These are phyloP conservation scores for Cyaniris semiargus DNA, from an alignment of 2,888 invertebrate genomes.

Conservation along the genomic window DNA sequence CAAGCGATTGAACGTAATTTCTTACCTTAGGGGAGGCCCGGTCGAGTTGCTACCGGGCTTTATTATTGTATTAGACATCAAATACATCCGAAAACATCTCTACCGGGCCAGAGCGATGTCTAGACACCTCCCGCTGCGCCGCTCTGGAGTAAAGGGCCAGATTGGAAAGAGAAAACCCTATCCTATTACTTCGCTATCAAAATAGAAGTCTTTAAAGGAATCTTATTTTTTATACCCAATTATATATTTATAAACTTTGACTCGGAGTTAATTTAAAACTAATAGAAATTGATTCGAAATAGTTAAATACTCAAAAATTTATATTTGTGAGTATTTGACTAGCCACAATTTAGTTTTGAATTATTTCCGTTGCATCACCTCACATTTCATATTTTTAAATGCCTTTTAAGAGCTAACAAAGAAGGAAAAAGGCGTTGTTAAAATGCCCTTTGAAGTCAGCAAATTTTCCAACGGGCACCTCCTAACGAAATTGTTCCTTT, in stretches of 20 bases:
- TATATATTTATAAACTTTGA: not conserved
- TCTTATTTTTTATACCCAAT: not conserved
- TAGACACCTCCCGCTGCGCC: conserved; percentile 12
- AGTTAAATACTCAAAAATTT: not conserved
- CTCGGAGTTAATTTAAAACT: no score
- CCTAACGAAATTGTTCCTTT: conserved; percentile 78
- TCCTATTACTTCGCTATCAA: conserved; percentile 2
- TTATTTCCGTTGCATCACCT: conserved; percentile 39
- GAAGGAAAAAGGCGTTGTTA: conserved; percentile 65
- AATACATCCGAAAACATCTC: not conserved
- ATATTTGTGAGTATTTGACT: no score
- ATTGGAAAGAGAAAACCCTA: conserved; percentile 9
- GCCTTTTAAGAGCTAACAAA: conserved; percentile 66
- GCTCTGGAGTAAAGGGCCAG: conserved; percentile 2
- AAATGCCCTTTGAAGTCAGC: conserved; percentile 74
- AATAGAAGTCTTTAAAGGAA: not conserved
- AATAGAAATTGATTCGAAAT: no score
- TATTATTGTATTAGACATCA: conserved; percentile 11
- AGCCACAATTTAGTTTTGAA: conserved; percentile 34
- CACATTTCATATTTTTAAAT: conserved; percentile 54
- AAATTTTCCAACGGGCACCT: conserved; percentile 71
- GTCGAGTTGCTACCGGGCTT: not conserved
- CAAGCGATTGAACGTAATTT: not conserved
- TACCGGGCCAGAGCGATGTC: conserved; percentile 1
- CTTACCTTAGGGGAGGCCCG: not conserved